A percentile compares a stretch with the other conserved stretches of the same genome.
These are phyloP conservation scores for Solen grandis DNA, from an alignment of 1,140 invertebrate species.

Conservation along the genomic window DNA sequence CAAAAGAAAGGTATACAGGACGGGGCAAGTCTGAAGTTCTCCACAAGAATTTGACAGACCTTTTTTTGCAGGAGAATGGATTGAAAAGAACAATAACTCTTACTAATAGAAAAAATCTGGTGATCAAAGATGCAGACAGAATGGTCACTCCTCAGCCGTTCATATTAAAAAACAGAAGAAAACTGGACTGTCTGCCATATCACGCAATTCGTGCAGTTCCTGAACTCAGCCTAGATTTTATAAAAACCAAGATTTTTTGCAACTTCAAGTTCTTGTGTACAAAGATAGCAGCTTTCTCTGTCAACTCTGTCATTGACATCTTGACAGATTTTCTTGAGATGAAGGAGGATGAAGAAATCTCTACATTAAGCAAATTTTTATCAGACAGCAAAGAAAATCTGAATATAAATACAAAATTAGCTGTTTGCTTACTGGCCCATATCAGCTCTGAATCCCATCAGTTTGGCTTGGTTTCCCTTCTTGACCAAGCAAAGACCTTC, in stretches of 20 bases:
- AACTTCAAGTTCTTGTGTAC: constrained; percentile 67
- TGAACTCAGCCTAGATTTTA: constrained; percentile 46
- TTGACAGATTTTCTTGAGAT: constrained; percentile 59
- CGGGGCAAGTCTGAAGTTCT: constrained; percentile 57
- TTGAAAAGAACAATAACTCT: constrained; percentile 65
- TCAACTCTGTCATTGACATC: constrained; percentile 58
- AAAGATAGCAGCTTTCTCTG: constrained; percentile 61
- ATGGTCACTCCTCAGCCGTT: constrained; percentile 71
- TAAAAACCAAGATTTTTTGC: constrained; percentile 65
- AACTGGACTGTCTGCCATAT: constrained; percentile 68
- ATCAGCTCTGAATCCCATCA: constrained; percentile 43
- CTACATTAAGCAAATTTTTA: constrained; percentile 60
- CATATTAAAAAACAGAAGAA: constrained; percentile 62
- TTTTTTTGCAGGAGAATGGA: constrained; percentile 66
- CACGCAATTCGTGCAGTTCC: constrained; percentile 62
- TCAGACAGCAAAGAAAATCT: constrained; percentile 49
- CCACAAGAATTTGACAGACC: constrained; percentile 64
- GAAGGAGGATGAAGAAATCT: constrained; percentile 66
- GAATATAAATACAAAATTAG: constrained; percentile 44
- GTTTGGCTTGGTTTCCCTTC: constrained; percentile 51
- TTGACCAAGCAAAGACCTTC: constrained; percentile 54
- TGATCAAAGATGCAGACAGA: constrained; percentile 69
- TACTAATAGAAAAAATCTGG: constrained; percentile 62
- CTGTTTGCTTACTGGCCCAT: constrained; percentile 64
- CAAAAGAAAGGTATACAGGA: constrained; percentile 93